Evolutionary conservation across 2,888 invertebrate species (phyloP).

Genomic region (Eupithecia dodoneata): DNA sequence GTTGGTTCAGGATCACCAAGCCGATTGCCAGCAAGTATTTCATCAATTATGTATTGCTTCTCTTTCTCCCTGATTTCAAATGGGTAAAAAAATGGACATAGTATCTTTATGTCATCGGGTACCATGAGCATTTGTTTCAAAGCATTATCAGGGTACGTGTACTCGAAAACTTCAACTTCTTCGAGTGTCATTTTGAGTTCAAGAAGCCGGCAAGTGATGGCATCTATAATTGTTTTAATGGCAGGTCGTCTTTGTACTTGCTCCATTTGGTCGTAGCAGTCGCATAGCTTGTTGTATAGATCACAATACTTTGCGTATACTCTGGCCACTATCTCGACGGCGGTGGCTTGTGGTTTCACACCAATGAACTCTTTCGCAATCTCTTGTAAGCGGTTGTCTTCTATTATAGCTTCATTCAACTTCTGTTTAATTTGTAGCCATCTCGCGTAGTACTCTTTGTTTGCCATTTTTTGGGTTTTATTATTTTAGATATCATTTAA

Average conservation of each 20-base stretch:
- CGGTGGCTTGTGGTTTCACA: conserved; percentile 75
- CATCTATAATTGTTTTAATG: conserved; percentile 84
- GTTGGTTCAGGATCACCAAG: conserved; percentile 70
- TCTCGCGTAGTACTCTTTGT: conserved; percentile 67
- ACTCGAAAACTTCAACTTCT: conserved; percentile 84
- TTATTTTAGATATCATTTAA: neutral
- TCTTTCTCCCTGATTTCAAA: conserved; percentile 80
- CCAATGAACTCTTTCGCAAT: conserved; percentile 62
- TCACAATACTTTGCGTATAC: conserved; percentile 81
- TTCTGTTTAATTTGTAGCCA: conserved; percentile 72
- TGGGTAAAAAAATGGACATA: conserved; percentile 86
- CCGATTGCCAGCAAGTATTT: conserved; percentile 74
- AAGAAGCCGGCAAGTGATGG: conserved; percentile 82
- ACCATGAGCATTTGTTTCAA: conserved; percentile 87
- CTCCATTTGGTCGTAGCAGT: conserved; percentile 85
- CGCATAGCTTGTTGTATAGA: conserved; percentile 83
- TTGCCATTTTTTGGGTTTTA: conserved; percentile 58
- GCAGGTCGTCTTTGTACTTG: conserved; percentile 85
- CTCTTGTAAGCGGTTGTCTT: conserved; percentile 68
- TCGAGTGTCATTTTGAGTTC: conserved; percentile 84
- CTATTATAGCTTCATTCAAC: conserved; percentile 55
- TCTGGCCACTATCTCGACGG: conserved; percentile 78
- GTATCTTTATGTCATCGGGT: conserved; percentile 86
- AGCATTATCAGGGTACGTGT: conserved; percentile 89
- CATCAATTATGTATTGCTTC: conserved; percentile 76